Percentiles rank a stretch among this genome's conserved stretches.
phyloP scores from a whole-genome alignment of 1,140 invertebrate species.

The Zaprionus inermis region DNA sequence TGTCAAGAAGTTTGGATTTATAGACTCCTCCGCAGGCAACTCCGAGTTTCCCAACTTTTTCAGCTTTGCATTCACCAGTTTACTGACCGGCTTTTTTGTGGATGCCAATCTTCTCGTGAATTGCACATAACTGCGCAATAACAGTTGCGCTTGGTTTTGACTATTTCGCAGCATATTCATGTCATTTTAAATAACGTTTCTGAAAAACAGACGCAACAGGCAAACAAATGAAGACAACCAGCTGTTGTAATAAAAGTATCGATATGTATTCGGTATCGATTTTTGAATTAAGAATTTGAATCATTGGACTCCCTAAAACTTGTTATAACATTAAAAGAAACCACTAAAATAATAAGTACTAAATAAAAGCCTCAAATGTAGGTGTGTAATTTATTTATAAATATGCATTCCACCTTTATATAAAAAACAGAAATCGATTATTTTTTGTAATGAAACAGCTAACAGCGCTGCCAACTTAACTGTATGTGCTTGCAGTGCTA shows the following conservation, averaged over 20 bases:
- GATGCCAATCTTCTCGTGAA: slow-evolving; percentile 29
- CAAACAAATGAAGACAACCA: slow-evolving; percentile 31
- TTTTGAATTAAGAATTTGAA: neutral
- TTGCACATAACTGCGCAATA: slow-evolving; percentile 29
- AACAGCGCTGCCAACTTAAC: slow-evolving; percentile 22
- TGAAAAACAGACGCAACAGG: slow-evolving; percentile 17
- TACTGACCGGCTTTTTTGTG: slow-evolving; percentile 16
- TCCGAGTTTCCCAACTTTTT: slow-evolving; percentile 26
- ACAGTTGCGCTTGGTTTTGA: slow-evolving; percentile 38
- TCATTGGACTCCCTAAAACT: neutral
- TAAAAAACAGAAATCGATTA: neutral
- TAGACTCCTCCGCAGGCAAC: slow-evolving; percentile 49
- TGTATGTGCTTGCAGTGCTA: neutral
- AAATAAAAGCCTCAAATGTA: neutral
- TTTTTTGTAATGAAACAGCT: neutral
- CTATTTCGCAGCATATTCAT: slow-evolving; percentile 62
- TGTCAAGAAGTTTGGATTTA: slow-evolving; percentile 59
- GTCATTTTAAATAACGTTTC: slow-evolving; percentile 34
- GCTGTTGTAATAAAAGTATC: neutral
- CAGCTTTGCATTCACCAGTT: slow-evolving; percentile 14
- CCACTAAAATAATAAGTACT: too few relatives aligned
- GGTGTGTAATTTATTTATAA: neutral
- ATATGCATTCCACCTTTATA: neutral
- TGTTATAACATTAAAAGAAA: neutral
- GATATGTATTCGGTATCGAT: neutral